Base-by-base conservation (phyloP, 2,888 invertebrate species). In the Brachyopa scutellaris region DNA sequence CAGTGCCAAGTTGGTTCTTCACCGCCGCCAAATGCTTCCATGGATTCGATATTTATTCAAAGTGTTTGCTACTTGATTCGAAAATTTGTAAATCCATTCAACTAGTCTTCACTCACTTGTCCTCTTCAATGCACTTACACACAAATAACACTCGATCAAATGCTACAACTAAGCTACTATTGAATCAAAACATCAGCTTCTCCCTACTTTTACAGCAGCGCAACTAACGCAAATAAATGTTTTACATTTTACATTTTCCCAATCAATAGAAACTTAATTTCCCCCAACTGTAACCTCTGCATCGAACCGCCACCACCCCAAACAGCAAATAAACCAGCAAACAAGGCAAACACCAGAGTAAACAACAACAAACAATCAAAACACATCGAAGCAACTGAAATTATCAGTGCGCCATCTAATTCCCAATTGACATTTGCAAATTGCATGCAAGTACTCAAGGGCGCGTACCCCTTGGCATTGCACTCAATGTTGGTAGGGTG, bases 341-440 rank as follows among this genome's bases (percentile, higher is more conserved):
- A 53, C 66, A 70, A 72, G 49, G 23, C 36, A 57, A 69, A 74
- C 57, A 69, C 33, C 13, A 51, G 3, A 8, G 29, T 49, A 69
- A 77, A 69, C 62, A 55, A 49, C 38, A 53, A 33, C 40, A 82
- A 82, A 77, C 66, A 82, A 77, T 77, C 70, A 70, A 66, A n/a
- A n/a, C 66, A 76, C 70, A 72, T 55, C 47, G 51, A 80, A 82
- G 61, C 77, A 76, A 19, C 47, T 77, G 40, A 59, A 82, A 77
- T 82, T 82, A 82, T 77, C 82, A 66, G 70, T 76, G 29, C n/a
- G n/a, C 70, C 53, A 82, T 82, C 77, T 77, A 82, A 82, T 82
- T 45, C 69, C 70, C 64, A 76, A 70, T 82, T 82, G 80, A 82
- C 80, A 64, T 82, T 82, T 76, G 77, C 77, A 82, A 77, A 82